phyloP scores from a whole-genome alignment of 1,140 invertebrate genomes.

The Drosophila nikananu region DNA sequence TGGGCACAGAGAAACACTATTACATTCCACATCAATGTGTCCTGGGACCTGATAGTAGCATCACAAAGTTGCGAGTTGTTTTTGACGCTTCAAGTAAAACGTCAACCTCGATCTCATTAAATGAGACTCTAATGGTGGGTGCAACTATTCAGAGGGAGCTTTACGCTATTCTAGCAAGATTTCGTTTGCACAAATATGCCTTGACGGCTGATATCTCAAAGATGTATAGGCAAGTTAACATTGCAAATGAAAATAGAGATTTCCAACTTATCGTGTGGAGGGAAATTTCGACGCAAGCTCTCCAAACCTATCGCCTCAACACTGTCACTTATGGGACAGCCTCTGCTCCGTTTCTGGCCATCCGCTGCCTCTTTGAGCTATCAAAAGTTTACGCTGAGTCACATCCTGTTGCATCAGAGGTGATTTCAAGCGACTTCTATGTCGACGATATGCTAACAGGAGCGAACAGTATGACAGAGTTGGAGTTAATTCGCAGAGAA shows the following conservation, averaged over 20 bases:
- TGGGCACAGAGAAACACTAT: background rate
- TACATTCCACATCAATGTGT: constrained; percentile 1
- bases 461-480: too few species aligned
- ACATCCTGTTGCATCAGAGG: too few species aligned
- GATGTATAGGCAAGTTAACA: constrained; percentile 1
- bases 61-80: background rate
- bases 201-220: background rate
- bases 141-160: too few species aligned
- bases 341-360: too few species aligned
- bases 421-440: too few species aligned
- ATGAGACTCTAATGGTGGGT: too few species aligned
- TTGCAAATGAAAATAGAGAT: background rate
- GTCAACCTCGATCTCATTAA: background rate
- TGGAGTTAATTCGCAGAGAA: too few species aligned
- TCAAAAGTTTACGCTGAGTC: too few species aligned
- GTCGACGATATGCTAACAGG: too few species aligned
- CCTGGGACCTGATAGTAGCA: background rate
- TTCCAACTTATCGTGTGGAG: background rate
- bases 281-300: too few species aligned
- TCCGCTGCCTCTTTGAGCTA: too few species aligned
- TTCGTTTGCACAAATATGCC: background rate
- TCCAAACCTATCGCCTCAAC: background rate
- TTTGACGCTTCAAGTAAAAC: background rate
- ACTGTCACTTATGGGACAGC: too few species aligned
- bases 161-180: background rate